phyloP scores from a whole-genome alignment of 2,888 invertebrate genomes.

The Pollenia amentaria region DNA sequence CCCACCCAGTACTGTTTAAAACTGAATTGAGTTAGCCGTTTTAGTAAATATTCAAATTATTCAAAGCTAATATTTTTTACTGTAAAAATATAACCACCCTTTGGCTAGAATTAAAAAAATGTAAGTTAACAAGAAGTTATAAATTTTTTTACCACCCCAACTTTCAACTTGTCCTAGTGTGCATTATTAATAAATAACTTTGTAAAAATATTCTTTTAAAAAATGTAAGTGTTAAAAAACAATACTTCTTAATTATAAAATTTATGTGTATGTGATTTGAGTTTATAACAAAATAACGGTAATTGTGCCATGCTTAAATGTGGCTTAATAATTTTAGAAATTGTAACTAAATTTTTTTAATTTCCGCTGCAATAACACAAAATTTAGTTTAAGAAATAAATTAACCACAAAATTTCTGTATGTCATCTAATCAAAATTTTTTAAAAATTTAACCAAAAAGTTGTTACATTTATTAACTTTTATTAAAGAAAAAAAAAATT shows the following conservation, averaged over 20 bases:
- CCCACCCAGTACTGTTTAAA: too few species aligned
- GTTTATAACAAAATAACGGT: conserved; percentile 55
- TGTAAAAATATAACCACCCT: too few species aligned
- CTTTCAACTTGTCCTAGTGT: not conserved
- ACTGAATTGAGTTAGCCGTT: too few species aligned
- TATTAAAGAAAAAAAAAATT: conserved; percentile 19
- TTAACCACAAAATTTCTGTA: not conserved
- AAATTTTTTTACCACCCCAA: too few species aligned
- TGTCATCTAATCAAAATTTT: not conserved
- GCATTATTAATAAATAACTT: not conserved
- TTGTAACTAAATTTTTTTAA: conserved; percentile 22
- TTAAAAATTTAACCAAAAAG: conserved; percentile 48
- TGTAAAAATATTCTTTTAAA: not conserved
- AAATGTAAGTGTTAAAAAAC: not conserved
- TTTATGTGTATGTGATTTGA: conserved; percentile 60
- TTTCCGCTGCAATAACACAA: conserved; percentile 48
- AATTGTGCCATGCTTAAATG: conserved; percentile 67
- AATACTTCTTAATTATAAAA: not conserved
- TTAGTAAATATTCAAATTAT: too few species aligned
- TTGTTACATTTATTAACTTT: conserved; percentile 54
- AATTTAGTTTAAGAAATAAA: conserved; percentile 17
- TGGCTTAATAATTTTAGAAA: conserved; percentile 61
- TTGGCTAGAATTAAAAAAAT: too few species aligned
- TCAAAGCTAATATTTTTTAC: too few species aligned
- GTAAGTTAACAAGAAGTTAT: too few species aligned